Evolutionary conservation across 1,140 invertebrate species (phyloP), one percentile per base, ranked within the genome.

Genomic region (Bombyx mandarina): DNA sequence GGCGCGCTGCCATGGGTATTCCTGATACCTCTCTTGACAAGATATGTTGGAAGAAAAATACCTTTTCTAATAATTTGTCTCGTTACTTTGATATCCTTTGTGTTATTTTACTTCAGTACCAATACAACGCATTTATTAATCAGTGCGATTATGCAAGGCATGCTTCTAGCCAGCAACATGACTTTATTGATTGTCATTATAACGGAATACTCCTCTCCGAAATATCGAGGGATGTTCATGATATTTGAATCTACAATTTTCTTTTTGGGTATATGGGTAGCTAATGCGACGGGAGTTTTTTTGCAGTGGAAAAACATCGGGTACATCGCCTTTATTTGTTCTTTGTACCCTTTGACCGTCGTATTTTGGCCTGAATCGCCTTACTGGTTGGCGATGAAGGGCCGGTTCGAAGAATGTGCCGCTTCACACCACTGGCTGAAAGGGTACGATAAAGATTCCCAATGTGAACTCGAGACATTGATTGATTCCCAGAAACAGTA

Each of bases 181-280:
- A 62, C 62, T 1, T 26, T 65, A 4, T 47, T 63, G 0, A 54
- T 69, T 8, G 61, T 71, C 7, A 60, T 77, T 8, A 8, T 71
- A 1, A 61, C 66, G 0, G 72, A 77, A 54, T 77, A 71, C 48
- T 58, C 63, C 2, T 60, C 66, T 10, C 70, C 72, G 0, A 51
- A 51, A n/a, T 70, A 73, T 18, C 54, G 75, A 51, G 72, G 75
- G 1, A 44, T 75, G 8, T 73, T 77, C 51, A 47, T 71, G 35
- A 67, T 69, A 7, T 53, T 77, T 1, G 63, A 71, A 55, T 66
- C 71, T 1, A 66, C 66, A 44, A 65, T 63, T 18, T 66, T 70
- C 35, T 67, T 67, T 44, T 70, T 62, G 65, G 71, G 71, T 35
- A 55, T 67, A 0, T 67, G 62, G 65, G 55, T 67, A 12, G 65